A percentile compares a stretch with the other conserved stretches of the same genome.
These are phyloP conservation scores for Silurus lanzhouensis DNA, from an alignment of 2,797 vertebrate genomes.

Conservation along the genomic window DNA sequence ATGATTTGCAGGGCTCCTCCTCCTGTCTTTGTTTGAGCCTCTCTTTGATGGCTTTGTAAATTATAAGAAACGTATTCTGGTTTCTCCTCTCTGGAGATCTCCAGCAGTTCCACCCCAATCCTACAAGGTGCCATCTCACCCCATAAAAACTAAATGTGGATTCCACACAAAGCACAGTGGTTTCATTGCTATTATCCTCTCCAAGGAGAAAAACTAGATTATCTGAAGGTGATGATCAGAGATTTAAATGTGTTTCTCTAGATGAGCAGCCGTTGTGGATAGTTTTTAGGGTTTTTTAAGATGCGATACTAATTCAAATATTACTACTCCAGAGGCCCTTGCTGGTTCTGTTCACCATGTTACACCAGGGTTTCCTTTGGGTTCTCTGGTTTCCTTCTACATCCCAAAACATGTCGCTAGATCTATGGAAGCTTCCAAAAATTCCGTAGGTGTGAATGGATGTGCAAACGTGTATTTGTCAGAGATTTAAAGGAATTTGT, in stretches of 20 bases:
- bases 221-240: slow-evolving; percentile 18
- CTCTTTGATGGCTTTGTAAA: slow-evolving; percentile 42
- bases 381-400: too few relatives aligned
- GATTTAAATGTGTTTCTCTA: background rate
- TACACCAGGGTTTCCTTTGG: too few relatives aligned
- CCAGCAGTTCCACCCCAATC: slow-evolving; percentile 17
- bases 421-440: too few relatives aligned
- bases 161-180: slow-evolving; percentile 16
- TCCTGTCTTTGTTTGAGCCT: slow-evolving; percentile 42
- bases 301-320: background rate
- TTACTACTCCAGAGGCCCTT: too few relatives aligned
- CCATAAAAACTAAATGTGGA: slow-evolving; percentile 13
- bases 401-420: too few relatives aligned
- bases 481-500: too few relatives aligned
- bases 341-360: too few relatives aligned
- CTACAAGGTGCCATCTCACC: slow-evolving; percentile 12
- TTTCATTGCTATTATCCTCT: slow-evolving; percentile 41
- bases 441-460: too few relatives aligned
- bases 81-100: slow-evolving; percentile 34
- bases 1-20: slow-evolving; percentile 30
- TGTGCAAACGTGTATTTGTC: too few relatives aligned
- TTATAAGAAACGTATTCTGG: slow-evolving; percentile 39
- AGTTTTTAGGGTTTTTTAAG: background rate
- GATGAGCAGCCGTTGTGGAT: background rate
- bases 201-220: slow-evolving; percentile 20